phyloP scores from a whole-genome alignment of 2,797 vertebrate species.

The Siniperca undulata region DNA sequence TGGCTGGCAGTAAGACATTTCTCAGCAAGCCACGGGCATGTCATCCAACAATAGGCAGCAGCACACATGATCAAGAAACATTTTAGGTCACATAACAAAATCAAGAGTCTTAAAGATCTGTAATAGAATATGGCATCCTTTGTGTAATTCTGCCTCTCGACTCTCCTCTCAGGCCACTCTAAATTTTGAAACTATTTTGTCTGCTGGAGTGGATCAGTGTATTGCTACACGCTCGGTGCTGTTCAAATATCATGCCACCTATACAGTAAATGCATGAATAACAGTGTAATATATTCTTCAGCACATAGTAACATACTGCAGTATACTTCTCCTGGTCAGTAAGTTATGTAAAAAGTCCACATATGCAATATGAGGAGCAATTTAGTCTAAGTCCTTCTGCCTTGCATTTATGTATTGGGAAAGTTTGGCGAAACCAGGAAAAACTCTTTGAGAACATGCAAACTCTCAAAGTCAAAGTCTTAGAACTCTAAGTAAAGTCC shows the following conservation, averaged over 20 bases:
- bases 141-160: neutral
- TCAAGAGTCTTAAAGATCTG: neutral
- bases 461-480: neutral
- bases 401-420: neutral
- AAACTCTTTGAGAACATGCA: neutral
- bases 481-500: neutral
- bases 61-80: neutral
- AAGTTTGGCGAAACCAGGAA: neutral
- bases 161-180: neutral
- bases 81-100: neutral
- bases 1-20: too few species aligned
- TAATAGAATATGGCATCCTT: neutral
- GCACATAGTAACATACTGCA: neutral
- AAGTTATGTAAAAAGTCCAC: neutral
- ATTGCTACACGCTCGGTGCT: neutral
- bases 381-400: neutral
- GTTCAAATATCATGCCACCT: neutral
- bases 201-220: neutral
- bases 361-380: neutral
- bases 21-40: too few species aligned
- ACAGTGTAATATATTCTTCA: neutral
- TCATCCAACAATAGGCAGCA: too few species aligned
- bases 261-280: constrained; percentile 1
- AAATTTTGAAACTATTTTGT: neutral
- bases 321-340: neutral